These are phyloP conservation scores for Augochlorella aurata DNA, from an alignment of 2,888 invertebrate species.

Conservation along the genomic window DNA sequence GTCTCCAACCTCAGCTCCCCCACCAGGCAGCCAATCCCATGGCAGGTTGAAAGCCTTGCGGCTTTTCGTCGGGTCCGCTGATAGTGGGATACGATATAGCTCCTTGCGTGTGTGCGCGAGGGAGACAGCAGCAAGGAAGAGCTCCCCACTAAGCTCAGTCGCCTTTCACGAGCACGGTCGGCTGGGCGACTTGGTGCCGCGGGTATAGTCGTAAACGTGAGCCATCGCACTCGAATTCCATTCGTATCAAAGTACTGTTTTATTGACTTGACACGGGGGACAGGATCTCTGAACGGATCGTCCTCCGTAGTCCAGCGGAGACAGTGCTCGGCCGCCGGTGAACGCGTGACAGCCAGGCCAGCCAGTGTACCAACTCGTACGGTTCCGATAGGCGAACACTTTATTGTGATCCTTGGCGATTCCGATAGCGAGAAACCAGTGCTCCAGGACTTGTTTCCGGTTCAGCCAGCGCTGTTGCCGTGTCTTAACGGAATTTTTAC, in stretches of 20 bases:
- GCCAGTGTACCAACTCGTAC: constrained; percentile 6
- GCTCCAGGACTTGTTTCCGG: constrained; percentile 36
- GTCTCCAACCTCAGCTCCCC: constrained; percentile 35
- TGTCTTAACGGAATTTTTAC: constrained; percentile 44
- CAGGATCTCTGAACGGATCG: constrained; percentile 46
- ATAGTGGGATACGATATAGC: constrained; percentile 39
- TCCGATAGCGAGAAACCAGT: constrained; percentile 18
- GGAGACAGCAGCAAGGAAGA: constrained; percentile 60
- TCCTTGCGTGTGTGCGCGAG: constrained; percentile 48
- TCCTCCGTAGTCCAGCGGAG: constrained; percentile 31
- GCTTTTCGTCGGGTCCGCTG: constrained; percentile 50
- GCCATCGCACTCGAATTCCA: constrained; percentile 48
- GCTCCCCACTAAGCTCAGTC: constrained; percentile 68
- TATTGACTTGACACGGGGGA: constrained; percentile 32
- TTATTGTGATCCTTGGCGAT: background rate
- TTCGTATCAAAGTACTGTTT: constrained; percentile 19
- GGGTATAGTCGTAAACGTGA: constrained; percentile 43
- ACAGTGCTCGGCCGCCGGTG: constrained; percentile 50
- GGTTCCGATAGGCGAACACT: background rate
- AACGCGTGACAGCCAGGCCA: constrained; percentile 50
- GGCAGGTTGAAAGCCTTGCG: constrained; percentile 53
- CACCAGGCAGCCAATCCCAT: constrained; percentile 53
- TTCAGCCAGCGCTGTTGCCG: constrained; percentile 53
- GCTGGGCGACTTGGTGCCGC: constrained; percentile 55
- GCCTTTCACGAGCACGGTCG: constrained; percentile 75